phyloP scores from a whole-genome alignment of 2,888 invertebrate genomes.

The Drosophila falleni region DNA sequence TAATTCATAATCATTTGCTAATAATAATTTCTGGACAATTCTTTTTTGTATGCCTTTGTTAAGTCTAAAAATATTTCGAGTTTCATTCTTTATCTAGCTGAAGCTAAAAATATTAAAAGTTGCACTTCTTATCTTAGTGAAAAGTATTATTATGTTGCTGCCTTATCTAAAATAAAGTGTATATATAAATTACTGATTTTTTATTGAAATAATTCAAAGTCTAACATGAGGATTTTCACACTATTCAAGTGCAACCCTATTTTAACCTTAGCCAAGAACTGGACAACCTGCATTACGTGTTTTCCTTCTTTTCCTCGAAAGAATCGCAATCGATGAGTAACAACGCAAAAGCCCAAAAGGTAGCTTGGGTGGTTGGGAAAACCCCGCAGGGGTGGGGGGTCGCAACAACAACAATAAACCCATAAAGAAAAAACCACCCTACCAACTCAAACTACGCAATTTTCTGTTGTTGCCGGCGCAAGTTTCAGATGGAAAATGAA shows the following conservation, averaged over 20 bases:
- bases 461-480: slow-evolving; percentile 66
- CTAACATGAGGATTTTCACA: background rate
- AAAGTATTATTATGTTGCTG: background rate
- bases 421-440: slow-evolving; percentile 54
- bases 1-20: background rate
- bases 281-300: slow-evolving; percentile 59
- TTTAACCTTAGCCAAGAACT: slow-evolving; percentile 4
- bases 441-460: slow-evolving; percentile 63
- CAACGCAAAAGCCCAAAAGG: slow-evolving; percentile 54
- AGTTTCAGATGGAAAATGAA: slow-evolving; percentile 42
- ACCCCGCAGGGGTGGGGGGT: slow-evolving; percentile 44
- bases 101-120: background rate
- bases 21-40: background rate
- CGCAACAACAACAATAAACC: background rate
- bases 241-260: slow-evolving; percentile 3
- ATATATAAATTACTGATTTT: background rate
- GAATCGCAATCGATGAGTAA: slow-evolving; percentile 29
- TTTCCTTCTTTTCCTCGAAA: slow-evolving; percentile 17
- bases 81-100: background rate
- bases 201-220: background rate
- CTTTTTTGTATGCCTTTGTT: background rate
- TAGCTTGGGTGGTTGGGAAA: slow-evolving; percentile 63
- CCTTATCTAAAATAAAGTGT: background rate
- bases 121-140: background rate
- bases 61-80: background rate